Base-by-base conservation (phyloP, 2,888 invertebrate species). In the Andrena marginata region DNA sequence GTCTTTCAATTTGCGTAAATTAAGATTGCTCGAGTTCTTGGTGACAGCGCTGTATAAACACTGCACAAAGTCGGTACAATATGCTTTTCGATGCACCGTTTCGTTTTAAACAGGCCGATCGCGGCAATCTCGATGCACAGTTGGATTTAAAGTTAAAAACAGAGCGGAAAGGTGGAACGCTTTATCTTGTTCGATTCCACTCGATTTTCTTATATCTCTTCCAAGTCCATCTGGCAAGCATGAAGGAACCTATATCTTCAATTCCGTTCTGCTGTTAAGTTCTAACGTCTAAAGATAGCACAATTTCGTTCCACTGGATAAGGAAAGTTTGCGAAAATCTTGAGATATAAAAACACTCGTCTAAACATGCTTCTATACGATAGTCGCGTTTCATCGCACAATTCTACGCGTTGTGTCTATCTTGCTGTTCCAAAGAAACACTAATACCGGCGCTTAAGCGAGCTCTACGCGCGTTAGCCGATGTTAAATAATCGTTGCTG, bases 391-490 rank as follows among this genome's bases (percentile, higher is more conserved):
- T 59, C 31, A 48, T 31, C 56, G 42, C 54, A 13, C 31, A 75
- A 63, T 42, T 54, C 42, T 85, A 5, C 26, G 49, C 49, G 59
- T n/a, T 77, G 20, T 23, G 23, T 64, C 10, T 68, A 54, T 70
- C 49, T 59, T 59, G 64, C 77, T 68, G 77, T 68, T 85, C 85
- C 85, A 82, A 84, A 87, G 79, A 82, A 71, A 70, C 62, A 60
- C 59, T 67, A 56, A 71, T 71, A 74, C 31, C 68, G 63, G 42
- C 63, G 49, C 59, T 20, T 63, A 56, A 71, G 26, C 68, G 49
- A 82, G 31, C 73, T 72, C 77, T 51, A 60, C 72, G 59, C 71
- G 60, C 76, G 42, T 65, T 69, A 64, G 81, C 69, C 72, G 71
- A 77, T 51, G 76, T 68, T 31, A 68, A 68, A 29, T 71, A 74